Conservation (phyloP, 1,140 invertebrate genomes). For the Platorchestia sp. region DNA sequence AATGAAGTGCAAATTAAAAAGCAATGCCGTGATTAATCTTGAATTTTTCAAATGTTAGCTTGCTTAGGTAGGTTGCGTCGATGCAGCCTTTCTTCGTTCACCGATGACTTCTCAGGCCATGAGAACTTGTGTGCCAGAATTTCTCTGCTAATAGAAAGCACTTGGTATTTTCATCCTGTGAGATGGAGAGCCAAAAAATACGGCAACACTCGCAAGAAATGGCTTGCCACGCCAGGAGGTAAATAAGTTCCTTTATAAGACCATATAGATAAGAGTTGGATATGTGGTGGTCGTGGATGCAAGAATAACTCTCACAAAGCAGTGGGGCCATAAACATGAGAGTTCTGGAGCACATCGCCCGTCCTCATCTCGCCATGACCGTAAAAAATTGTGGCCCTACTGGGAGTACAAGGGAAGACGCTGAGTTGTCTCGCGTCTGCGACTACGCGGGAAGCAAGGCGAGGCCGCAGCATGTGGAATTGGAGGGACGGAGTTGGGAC, state of each 20-base stretch:
- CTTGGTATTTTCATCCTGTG: neutral
- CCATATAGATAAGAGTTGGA: constrained; percentile 49
- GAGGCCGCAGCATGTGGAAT: neutral
- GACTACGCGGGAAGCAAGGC: neutral
- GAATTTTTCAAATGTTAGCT: neutral
- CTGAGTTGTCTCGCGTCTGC: neutral
- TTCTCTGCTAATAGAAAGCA: neutral
- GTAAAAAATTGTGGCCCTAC: constrained; percentile 46
- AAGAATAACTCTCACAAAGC: constrained; percentile 46
- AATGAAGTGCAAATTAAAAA: neutral
- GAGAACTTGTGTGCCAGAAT: neutral
- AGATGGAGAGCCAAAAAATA: neutral
- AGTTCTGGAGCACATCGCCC: constrained; percentile 19
- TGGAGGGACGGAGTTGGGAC: neutral
- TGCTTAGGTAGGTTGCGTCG: neutral
- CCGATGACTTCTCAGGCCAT: neutral
- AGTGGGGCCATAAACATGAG: constrained; percentile 50
- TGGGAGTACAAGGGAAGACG: constrained; percentile 23
- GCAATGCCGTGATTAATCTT: neutral
- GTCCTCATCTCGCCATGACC: constrained; percentile 46
- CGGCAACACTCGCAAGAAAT: neutral
- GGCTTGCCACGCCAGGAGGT: constrained; percentile 19
- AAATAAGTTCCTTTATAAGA: constrained; percentile 31
- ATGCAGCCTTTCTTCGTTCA: neutral
- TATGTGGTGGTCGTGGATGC: constrained; percentile 13